phyloP scores from a whole-genome alignment of 2,888 invertebrate genomes.

The Volucella inanis region DNA sequence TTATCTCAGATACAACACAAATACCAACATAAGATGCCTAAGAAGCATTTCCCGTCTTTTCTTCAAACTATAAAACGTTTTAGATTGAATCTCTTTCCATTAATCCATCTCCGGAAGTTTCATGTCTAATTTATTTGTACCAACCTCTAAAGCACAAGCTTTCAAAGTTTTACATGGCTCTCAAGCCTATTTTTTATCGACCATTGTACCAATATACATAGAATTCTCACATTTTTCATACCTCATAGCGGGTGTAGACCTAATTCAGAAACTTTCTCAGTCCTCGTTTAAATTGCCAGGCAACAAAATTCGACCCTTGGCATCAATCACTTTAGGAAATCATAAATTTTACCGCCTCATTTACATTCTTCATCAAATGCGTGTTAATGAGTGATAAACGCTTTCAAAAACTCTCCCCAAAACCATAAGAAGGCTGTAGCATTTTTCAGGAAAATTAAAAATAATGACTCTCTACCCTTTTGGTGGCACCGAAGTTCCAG shows the following conservation, averaged over 20 bases:
- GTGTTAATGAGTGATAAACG: constrained; percentile 75
- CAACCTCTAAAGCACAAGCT: neutral
- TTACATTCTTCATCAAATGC: constrained; percentile 70
- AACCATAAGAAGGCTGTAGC: constrained; percentile 23
- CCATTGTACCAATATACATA: constrained; percentile 26
- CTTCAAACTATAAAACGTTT: too few relatives aligned
- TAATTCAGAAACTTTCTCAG: constrained; percentile 15
- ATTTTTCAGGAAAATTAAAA: constrained; percentile 56
- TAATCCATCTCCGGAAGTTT: constrained; percentile 24
- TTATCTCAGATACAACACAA: too few relatives aligned
- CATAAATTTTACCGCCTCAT: constrained; percentile 68
- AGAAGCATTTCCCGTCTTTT: too few relatives aligned
- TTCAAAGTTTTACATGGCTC: constrained; percentile 19
- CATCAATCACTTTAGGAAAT: constrained; percentile 63
- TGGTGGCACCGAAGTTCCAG: constrained; percentile 37
- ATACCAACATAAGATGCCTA: too few relatives aligned
- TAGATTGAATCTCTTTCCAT: constrained; percentile 12
- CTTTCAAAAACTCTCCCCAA: constrained; percentile 32
- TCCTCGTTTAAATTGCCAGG: neutral
- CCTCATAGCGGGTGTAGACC: neutral
- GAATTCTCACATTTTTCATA: constrained; percentile 46
- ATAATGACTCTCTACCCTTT: constrained; percentile 63
- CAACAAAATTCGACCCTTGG: constrained; percentile 39
- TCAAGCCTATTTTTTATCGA: constrained; percentile 25
- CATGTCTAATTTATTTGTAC: constrained; percentile 19